Base-by-base conservation (phyloP, 2,888 invertebrate genomes). In the Xestobium rufovillosum region DNA sequence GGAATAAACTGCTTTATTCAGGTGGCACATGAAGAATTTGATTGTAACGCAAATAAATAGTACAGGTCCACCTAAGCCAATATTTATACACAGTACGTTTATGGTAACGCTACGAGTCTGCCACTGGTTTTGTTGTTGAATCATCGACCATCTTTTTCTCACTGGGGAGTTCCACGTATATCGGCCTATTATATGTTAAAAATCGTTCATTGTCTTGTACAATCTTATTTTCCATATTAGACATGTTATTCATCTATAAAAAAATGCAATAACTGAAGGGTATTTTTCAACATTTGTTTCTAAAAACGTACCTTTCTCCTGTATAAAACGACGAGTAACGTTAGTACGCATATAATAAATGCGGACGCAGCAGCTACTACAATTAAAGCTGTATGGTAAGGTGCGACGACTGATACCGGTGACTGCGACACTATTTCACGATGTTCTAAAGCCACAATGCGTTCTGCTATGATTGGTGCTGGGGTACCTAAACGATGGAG, bases 291-390 rank as follows among this genome's bases (percentile, higher is more conserved):
- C n/a, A 6, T 19, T 6, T 19, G n/a, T 19, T 19, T 6, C 6
- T 19, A 8, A 8, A 8, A 19, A 50, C 47, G 44, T 49, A 71
- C 72, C 61, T 75, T 75, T 54, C 75, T 72, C 8, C 82, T 75
- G 60, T 86, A 85, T 9, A 86, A 65, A 72, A 84, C 78, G 2
- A 86, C 72, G 9, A 85, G 71, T 3, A 86, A 76, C 15, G 83
- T 76, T 12, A 86, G 69, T 12, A 84, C 78, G 57, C 83, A 83
- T 57, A 86, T 83, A 38, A 86, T 73, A 55, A 86, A 85, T 1
- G 85, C 83, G 3, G 85, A 84, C 4, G 80, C 80, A 1, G 83
- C 83, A 14, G 82, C 83, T 34, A 85, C 69, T 10, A 85, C 82
- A 49, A 86, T 78, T 12, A 85, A 70, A 26, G 83, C 83, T 8